Conservation (phyloP, 1,140 invertebrate species). For the Limonius californicus region DNA sequence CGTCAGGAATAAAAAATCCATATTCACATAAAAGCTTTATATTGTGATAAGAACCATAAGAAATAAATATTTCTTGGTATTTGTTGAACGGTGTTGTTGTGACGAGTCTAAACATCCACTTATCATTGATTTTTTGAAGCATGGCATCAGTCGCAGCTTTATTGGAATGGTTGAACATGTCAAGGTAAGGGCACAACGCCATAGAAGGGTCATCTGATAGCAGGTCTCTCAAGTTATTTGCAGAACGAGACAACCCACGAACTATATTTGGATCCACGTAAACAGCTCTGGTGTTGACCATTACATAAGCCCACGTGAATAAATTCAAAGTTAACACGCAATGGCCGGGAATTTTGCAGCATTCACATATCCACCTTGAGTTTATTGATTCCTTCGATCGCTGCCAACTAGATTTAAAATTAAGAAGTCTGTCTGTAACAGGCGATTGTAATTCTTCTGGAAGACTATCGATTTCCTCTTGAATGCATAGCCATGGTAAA, state of each 20-base stretch:
- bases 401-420: constrained; percentile 40
- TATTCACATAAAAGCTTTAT: constrained; percentile 67
- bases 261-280: constrained; percentile 47
- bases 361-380: constrained; percentile 34
- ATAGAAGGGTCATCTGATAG: constrained; percentile 54
- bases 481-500: constrained; percentile 50
- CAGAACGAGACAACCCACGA: constrained; percentile 29
- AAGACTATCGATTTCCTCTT: constrained; percentile 45
- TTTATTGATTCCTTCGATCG: constrained; percentile 34
- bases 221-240: background rate
- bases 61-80: constrained; percentile 69
- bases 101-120: constrained; percentile 53
- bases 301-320: constrained; percentile 62
- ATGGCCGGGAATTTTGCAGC: constrained; percentile 42
- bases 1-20: constrained; percentile 65
- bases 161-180: constrained; percentile 72
- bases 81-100: constrained; percentile 49
- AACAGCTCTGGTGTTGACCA: constrained; percentile 74
- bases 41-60: constrained; percentile 70
- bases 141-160: constrained; percentile 52
- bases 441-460: constrained; percentile 44
- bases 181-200: constrained; percentile 73
- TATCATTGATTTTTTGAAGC: constrained; percentile 43
- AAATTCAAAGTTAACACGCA: constrained; percentile 46
- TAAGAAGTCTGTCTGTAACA: constrained; percentile 41